Percentiles rank a stretch among this genome's conserved stretches.
phyloP scores from a whole-genome alignment of 2,113 vertebrate species.

The Dipodomys merriami region DNA sequence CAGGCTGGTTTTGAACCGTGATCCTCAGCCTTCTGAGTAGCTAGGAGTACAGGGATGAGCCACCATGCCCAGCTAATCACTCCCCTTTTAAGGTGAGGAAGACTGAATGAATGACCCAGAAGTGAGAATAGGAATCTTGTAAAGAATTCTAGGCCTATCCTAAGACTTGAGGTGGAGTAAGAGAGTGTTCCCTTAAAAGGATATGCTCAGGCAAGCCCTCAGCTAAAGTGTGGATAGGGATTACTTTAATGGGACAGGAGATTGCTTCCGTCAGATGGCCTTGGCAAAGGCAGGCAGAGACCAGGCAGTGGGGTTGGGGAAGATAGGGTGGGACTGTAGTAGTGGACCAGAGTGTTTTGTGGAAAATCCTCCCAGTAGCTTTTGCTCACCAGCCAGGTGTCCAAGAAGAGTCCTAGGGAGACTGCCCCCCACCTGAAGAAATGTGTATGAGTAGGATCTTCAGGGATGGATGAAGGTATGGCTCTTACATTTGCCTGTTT shows the following conservation, averaged over 20 bases:
- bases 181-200: background rate
- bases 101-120: background rate
- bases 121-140: background rate
- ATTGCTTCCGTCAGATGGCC: background rate
- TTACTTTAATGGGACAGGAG: no score
- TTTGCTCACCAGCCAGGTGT: slow-evolving; percentile 8
- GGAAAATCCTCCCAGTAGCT: background rate
- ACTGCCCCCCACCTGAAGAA: background rate
- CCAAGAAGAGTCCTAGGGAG: background rate
- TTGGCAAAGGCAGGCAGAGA: background rate
- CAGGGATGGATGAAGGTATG: background rate
- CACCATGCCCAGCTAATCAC: no score
- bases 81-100: slow-evolving; percentile 22
- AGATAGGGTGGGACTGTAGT: background rate
- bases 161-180: background rate
- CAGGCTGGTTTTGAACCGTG: no score
- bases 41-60: no score
- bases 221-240: background rate
- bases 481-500: background rate
- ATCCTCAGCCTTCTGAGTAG: no score
- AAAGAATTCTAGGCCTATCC: slow-evolving; percentile 9
- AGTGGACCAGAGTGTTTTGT: background rate
- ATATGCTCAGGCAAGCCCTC: background rate
- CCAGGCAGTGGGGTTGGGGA: background rate
- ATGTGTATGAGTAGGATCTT: background rate